These are phyloP conservation scores for Chinchilla lanigera DNA, from an alignment of 2,113 vertebrate genomes.

Conservation along the genomic window DNA sequence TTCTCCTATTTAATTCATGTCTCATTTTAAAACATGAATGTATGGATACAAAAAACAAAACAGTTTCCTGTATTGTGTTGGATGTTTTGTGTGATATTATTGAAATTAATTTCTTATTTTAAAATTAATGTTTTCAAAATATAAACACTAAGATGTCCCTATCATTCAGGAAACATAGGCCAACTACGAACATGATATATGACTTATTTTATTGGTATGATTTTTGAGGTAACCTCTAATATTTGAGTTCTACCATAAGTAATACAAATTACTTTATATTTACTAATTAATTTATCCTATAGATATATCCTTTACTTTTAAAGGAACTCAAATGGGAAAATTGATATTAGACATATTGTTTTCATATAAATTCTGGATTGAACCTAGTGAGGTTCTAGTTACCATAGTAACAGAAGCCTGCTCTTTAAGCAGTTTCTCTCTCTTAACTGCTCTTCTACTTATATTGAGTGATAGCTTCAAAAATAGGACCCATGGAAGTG, in stretches of 20 bases:
- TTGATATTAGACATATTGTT: conserved; percentile 24
- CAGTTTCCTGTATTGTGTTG: background rate
- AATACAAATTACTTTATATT: background rate
- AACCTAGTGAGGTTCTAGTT: background rate
- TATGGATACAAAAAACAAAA: background rate
- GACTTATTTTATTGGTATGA: background rate
- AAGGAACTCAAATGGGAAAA: conserved; percentile 25
- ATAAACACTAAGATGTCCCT: background rate
- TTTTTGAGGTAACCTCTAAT: background rate
- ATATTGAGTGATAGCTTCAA: conserved; percentile 38
- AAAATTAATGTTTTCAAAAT: background rate
- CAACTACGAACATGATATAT: background rate
- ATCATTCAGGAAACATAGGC: background rate
- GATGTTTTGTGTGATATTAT: background rate
- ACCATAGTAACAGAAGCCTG: conserved; percentile 38
- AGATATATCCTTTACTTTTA: background rate
- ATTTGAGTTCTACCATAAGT: background rate
- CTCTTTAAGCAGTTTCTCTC: conserved; percentile 60
- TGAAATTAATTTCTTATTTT: background rate
- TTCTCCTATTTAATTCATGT: background rate
- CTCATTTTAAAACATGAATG: background rate
- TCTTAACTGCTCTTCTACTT: conserved; percentile 23
- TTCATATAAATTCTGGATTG: conserved; percentile 6
- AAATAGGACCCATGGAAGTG: conserved; percentile 52
- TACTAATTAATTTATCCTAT: conserved; percentile 14